Percentiles rank a stretch among this genome's conserved stretches.
Conservation (phyloP, 1,140 invertebrate species). For the Lamellibrachia luymesi region DNA sequence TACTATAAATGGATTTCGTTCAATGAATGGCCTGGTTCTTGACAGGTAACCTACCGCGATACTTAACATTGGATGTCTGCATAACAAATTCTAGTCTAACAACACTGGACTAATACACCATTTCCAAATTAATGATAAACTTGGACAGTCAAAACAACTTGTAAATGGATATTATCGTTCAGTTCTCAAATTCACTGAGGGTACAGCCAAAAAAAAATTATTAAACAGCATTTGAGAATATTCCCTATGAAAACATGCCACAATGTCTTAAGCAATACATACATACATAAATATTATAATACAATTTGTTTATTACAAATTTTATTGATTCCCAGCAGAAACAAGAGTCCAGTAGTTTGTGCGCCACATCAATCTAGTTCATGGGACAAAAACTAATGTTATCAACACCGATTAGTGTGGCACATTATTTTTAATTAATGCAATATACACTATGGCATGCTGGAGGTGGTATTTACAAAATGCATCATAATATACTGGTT, state of each 20-base stretch:
- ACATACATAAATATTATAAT: not conserved
- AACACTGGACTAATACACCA: too few species aligned
- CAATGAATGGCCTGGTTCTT: too few species aligned
- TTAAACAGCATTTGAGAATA: not conserved
- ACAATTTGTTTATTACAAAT: not conserved
- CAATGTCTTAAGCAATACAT: not conserved
- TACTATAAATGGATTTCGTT: too few species aligned
- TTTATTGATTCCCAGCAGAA: conserved; percentile 1
- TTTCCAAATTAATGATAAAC: too few species aligned
- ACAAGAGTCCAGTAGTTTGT: not conserved
- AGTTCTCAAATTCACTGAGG: not conserved
- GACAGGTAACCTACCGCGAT: too few species aligned
- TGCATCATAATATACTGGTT: not conserved
- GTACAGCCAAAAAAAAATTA: not conserved
- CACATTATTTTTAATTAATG: not conserved
- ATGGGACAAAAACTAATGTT: not conserved
- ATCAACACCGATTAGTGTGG: not conserved
- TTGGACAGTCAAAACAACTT: too few species aligned
- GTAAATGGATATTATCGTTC: too few species aligned
- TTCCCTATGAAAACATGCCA: not conserved
- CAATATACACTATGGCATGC: not conserved
- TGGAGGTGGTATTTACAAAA: conserved; percentile 5
- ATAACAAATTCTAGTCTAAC: too few species aligned
- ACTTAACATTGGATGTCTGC: too few species aligned
- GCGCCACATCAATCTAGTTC: not conserved